phyloP scores from a whole-genome alignment of 2,888 invertebrate genomes.

The Scaptodrosophila latifasciaeformis region DNA sequence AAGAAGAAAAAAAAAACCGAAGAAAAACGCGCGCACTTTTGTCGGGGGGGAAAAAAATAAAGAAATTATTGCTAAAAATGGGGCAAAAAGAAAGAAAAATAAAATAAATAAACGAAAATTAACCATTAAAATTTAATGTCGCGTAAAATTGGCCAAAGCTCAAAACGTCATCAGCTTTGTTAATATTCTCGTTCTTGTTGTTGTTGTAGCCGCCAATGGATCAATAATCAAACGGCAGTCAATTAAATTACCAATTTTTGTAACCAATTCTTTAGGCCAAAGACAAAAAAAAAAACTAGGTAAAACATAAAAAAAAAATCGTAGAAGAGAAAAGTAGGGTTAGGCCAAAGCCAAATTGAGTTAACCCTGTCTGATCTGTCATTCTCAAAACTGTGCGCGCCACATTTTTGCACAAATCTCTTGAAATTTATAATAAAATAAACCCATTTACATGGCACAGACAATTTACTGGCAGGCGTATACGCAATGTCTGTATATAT shows the following conservation, averaged over 20 bases:
- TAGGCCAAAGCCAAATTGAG: neutral
- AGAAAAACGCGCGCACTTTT: conserved; percentile 24
- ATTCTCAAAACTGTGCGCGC: neutral
- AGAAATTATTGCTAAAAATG: neutral
- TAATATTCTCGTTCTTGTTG: neutral
- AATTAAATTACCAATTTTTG: conserved; percentile 35
- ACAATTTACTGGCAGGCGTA: conserved; percentile 45
- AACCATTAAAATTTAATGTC: conserved; percentile 56
- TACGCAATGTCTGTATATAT: conserved; percentile 25
- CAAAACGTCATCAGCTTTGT: neutral
- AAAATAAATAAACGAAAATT: conserved; percentile 35
- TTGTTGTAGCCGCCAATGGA: conserved; percentile 32
- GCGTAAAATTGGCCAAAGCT: conserved; percentile 44
- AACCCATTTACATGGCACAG: conserved; percentile 41
- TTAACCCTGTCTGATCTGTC: neutral
- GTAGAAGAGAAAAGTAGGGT: neutral
- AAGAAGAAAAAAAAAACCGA: too few species aligned
- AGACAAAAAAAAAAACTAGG: too few species aligned
- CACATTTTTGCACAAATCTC: conserved; percentile 31
- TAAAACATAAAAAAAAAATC: conserved; percentile 1
- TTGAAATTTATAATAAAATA: conserved; percentile 49
- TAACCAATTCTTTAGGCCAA: conserved; percentile 7
- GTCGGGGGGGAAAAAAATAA: neutral
- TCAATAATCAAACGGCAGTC: conserved; percentile 55
- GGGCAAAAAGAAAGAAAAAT: neutral